A percentile compares a stretch with the other conserved stretches of the same genome.
Conservation (phyloP, 2,797 vertebrate genomes). For the Cossypha niveicapilla region DNA sequence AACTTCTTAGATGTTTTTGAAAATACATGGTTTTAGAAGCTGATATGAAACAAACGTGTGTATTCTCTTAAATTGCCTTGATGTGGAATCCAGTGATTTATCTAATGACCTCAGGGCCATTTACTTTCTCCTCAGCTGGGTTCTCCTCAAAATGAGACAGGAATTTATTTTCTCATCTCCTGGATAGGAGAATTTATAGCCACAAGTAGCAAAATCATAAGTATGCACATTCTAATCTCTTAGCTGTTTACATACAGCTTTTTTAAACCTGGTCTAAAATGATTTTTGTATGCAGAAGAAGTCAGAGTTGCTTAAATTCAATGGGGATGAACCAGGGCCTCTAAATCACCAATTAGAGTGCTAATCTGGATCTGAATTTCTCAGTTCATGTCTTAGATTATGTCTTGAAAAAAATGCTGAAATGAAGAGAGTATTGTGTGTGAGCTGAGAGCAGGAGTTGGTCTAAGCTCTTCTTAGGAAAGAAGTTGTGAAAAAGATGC, state of each 20-base stretch:
- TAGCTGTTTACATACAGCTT: background rate
- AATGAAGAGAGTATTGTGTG: background rate
- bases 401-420: background rate
- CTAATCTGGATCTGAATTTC: background rate
- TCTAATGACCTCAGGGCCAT: background rate
- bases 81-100: background rate
- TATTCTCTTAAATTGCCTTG: background rate
- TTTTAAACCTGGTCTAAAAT: background rate
- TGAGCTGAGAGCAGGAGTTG: background rate
- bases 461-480: background rate
- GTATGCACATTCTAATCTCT: background rate
- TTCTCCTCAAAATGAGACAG: background rate
- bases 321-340: background rate
- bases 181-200: background rate
- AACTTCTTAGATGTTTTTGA: background rate
- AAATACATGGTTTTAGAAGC: background rate
- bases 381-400: background rate
- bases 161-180: background rate
- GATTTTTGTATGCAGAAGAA: background rate
- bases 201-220: background rate
- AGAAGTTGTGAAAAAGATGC: background rate
- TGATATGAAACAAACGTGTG: background rate
- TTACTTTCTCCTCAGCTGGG: background rate
- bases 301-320: background rate
- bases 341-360: background rate